Evolutionary conservation across 2,888 invertebrate species (phyloP).

Genomic region (Tortricodes alternella): DNA sequence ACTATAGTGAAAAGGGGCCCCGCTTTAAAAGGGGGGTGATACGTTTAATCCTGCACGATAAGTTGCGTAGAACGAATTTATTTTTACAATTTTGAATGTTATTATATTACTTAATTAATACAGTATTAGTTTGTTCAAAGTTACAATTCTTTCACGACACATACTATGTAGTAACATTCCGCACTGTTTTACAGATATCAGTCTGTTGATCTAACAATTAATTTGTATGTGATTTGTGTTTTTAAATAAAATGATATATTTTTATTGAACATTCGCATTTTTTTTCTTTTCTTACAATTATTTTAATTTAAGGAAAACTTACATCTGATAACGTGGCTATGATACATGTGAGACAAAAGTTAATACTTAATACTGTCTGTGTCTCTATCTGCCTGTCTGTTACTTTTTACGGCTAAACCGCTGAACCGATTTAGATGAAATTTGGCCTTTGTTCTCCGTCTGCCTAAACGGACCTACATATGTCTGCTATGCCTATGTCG

Average conservation of each 20-base stretch:
- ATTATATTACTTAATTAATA: slow-evolving; percentile 3
- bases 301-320: neutral
- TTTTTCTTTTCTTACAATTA: slow-evolving; percentile 29
- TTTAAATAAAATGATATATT: slow-evolving; percentile 73
- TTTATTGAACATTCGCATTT: slow-evolving; percentile 47
- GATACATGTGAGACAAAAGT: too few relatives aligned
- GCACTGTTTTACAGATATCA: neutral
- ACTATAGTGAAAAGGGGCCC: too few relatives aligned
- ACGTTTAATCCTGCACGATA: neutral
- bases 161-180: slow-evolving; percentile 10
- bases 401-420: too few relatives aligned
- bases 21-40: too few relatives aligned
- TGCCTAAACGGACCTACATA: too few relatives aligned
- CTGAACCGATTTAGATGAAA: too few relatives aligned
- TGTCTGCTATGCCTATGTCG: too few relatives aligned
- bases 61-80: neutral
- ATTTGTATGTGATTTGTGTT: slow-evolving; percentile 50
- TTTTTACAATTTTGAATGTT: neutral
- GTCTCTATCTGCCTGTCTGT: too few relatives aligned
- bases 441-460: too few relatives aligned
- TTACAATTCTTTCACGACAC: neutral
- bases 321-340: too few relatives aligned
- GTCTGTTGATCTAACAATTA: slow-evolving; percentile 4
- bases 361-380: too few relatives aligned
- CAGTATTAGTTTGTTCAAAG: slow-evolving; percentile 13